A percentile compares a stretch with the other conserved stretches of the same genome.
Evolutionary conservation across 2,888 invertebrate genomes (phyloP).

Genomic region (Erannis defoliaria): DNA sequence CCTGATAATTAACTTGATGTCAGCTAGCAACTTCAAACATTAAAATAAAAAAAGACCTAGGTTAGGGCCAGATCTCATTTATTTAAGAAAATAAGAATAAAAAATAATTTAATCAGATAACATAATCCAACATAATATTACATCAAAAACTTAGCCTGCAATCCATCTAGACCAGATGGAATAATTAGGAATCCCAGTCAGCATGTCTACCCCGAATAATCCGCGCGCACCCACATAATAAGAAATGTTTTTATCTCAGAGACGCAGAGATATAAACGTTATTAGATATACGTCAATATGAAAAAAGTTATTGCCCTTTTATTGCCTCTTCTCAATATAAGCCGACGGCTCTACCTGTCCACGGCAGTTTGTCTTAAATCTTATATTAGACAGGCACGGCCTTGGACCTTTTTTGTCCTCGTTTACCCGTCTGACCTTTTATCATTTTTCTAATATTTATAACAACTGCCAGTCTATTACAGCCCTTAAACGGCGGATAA

Average conservation of each 20-base stretch:
- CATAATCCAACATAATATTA: neutral
- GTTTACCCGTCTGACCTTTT: conserved; percentile 33
- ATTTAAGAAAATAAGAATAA: neutral
- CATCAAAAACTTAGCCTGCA: neutral
- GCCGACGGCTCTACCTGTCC: conserved; percentile 34
- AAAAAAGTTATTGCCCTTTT: conserved; percentile 42
- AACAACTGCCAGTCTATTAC: conserved; percentile 32
- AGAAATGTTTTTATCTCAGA: conserved; percentile 23
- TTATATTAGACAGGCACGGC: conserved; percentile 31
- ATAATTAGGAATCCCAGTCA: conserved; percentile 17
- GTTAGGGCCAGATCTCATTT: neutral
- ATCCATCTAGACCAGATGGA: conserved; percentile 4
- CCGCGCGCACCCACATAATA: conserved; percentile 18
- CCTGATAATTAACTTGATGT: too few species aligned
- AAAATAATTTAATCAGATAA: neutral
- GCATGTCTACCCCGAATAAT: conserved; percentile 12
- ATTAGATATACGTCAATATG: conserved; percentile 36
- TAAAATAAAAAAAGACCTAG: too few species aligned
- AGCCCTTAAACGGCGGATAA: conserved; percentile 22
- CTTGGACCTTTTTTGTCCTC: conserved; percentile 34
- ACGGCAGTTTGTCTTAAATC: conserved; percentile 39
- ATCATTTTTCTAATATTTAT: conserved; percentile 33
- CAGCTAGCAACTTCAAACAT: too few species aligned
- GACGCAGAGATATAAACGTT: conserved; percentile 28
- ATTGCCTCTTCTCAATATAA: conserved; percentile 38